Evolutionary conservation across 2,888 invertebrate species (phyloP), one percentile per base, ranked within the genome.

Genomic region (Keiferia lycopersicella): DNA sequence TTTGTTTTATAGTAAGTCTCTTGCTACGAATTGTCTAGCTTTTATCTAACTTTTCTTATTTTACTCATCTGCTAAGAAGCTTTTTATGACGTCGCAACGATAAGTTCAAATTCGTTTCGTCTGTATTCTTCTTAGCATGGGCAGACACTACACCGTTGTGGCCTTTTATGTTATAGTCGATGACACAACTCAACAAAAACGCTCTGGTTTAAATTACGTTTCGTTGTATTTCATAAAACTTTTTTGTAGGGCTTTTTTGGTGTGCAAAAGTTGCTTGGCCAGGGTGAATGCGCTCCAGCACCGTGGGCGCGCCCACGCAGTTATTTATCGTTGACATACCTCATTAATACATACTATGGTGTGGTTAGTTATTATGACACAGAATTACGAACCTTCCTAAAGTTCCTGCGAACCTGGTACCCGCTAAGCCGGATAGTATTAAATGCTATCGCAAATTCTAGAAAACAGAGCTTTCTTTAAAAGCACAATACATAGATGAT

Each of bases 211-310:
- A 38, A 58, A 58, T 69, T 69, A 63, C 48, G 74, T 75, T 73
- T 67, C 61, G 67, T 65, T 53, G 12, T 26, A 45, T 65, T 68
- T 69, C 18, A 30, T 38, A 34, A 50, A 65, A 65, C 38, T 20
- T 11, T 34, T 20, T 26, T 45, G 45, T 45, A n/a, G 6, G 16
- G 45, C 77, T 72, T 75, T 72, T 76, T 79, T 72, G 74, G 73
- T 67, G 67, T 68, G 73, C 72, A 68, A 74, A 76, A 74, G 68
- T 67, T 78, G 80, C 70, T 79, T 83, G 82, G 78, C 80, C 80
- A 70, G 80, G 81, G 82, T 84, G 82, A 84, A 82, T 79, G 83
- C 69, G 73, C 84, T 69, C 69, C 48, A 61, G 63, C 61, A 62
- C 6, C 59, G 83, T 83, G 77, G 82, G 83, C 76, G 81, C 67